These are phyloP conservation scores for Solea solea DNA, from an alignment of 2,113 vertebrate species.

Conservation along the genomic window DNA sequence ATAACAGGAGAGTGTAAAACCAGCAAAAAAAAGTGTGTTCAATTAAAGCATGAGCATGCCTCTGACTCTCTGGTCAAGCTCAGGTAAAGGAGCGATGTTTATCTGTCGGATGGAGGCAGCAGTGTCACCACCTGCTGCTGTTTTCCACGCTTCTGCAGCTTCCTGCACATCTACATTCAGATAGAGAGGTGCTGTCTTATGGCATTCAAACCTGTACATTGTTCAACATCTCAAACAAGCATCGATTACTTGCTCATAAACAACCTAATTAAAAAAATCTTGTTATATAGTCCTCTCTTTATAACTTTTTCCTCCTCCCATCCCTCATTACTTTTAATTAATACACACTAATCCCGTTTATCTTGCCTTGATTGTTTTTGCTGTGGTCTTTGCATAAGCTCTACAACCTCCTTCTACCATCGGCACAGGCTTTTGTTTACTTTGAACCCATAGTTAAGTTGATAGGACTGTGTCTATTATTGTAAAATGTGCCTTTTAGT, in stretches of 20 bases:
- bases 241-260: neutral
- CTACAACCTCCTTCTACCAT: neutral
- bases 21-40: constrained; percentile 9
- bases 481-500: too few relatives aligned
- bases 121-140: neutral
- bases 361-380: neutral
- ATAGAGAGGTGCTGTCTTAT: neutral
- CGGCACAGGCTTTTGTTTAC: constrained; percentile 17
- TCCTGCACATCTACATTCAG: neutral
- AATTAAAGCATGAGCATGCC: constrained; percentile 13
- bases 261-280: neutral
- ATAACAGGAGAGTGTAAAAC: neutral
- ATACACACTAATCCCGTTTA: constrained; percentile 12
- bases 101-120: neutral
- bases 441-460: neutral
- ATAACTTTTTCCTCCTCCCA: constrained; percentile 9
- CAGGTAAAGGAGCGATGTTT: constrained; percentile 1
- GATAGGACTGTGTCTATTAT: too few relatives aligned
- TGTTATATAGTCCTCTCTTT: neutral
- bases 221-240: neutral
- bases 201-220: neutral
- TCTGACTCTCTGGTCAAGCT: constrained; percentile 22
- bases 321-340: constrained; percentile 24
- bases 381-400: neutral
- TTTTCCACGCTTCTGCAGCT: neutral